Evolutionary conservation across 2,888 invertebrate genomes (phyloP).

Genomic region (Furcula furcula): DNA sequence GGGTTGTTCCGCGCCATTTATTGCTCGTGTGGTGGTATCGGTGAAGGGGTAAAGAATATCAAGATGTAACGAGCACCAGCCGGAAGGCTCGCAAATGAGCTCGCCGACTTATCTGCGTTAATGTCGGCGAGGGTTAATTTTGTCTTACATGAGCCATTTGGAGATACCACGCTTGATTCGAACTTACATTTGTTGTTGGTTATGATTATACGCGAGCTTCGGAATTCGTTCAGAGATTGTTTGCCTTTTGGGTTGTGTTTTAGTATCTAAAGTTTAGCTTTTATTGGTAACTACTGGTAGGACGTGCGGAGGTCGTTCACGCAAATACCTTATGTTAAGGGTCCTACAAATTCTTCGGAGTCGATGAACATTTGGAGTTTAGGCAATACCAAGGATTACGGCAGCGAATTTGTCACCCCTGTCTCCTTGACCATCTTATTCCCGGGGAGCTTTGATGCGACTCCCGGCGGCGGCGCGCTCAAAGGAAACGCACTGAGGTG

Average conservation of each 20-base stretch:
- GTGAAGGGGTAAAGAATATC: conserved; percentile 81
- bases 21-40: conserved; percentile 80
- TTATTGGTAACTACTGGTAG: conserved; percentile 23
- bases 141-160: conserved; percentile 79
- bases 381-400: too few species aligned
- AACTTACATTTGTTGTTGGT: conserved; percentile 61
- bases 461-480: too few species aligned
- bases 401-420: too few species aligned
- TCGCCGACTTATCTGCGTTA: conserved; percentile 79
- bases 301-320: too few species aligned
- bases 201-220: conserved; percentile 31
- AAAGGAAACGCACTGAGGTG: too few species aligned
- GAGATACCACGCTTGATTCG: conserved; percentile 64
- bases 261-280: conserved; percentile 3
- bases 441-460: too few species aligned
- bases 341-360: too few species aligned
- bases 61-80: conserved; percentile 79
- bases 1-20: conserved; percentile 80
- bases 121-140: conserved; percentile 81
- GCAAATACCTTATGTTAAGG: too few species aligned
- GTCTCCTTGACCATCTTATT: too few species aligned
- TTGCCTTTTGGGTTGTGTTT: not conserved
- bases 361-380: too few species aligned
- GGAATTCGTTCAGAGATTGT: conserved; percentile 34
- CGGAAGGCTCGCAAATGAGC: conserved; percentile 82